phyloP scores from a whole-genome alignment of 2,888 invertebrate species.

The Eupelmus urozonus region DNA sequence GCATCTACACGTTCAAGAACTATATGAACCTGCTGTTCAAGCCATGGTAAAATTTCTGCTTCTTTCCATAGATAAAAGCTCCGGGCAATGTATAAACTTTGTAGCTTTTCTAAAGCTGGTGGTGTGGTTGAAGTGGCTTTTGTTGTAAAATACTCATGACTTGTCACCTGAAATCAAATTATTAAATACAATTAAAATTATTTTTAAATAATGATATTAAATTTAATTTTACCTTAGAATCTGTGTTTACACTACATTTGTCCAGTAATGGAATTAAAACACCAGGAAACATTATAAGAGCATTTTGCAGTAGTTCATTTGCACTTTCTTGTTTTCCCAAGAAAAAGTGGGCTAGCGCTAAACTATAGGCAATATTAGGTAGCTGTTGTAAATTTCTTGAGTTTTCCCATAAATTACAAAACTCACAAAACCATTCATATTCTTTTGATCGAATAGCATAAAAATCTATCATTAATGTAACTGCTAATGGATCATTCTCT shows the following conservation, averaged over 20 bases:
- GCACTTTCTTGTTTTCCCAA: slow-evolving; percentile 78
- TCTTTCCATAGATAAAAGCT: slow-evolving; percentile 90
- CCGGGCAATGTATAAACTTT: slow-evolving; percentile 86
- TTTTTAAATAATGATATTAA: slow-evolving; percentile 43
- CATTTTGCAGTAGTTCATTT: slow-evolving; percentile 85
- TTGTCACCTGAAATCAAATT: slow-evolving; percentile 64
- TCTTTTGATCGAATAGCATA: slow-evolving; percentile 88
- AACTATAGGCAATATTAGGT: slow-evolving; percentile 92
- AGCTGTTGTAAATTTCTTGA: slow-evolving; percentile 86
- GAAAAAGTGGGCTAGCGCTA: slow-evolving; percentile 86
- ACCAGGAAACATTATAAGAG: slow-evolving; percentile 90
- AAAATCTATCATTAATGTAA: slow-evolving; percentile 88
- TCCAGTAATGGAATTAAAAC: slow-evolving; percentile 85
- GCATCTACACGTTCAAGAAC: slow-evolving; percentile 83
- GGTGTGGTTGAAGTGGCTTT: slow-evolving; percentile 77
- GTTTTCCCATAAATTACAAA: slow-evolving; percentile 81
- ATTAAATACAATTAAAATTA: neutral
- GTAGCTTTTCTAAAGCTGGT: slow-evolving; percentile 83
- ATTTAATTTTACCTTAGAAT: slow-evolving; percentile 78
- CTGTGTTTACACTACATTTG: slow-evolving; percentile 86
- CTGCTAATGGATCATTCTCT: slow-evolving; percentile 87
- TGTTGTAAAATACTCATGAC: slow-evolving; percentile 76
- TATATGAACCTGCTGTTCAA: slow-evolving; percentile 85
- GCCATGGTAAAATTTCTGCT: slow-evolving; percentile 85
- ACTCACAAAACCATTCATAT: slow-evolving; percentile 84